Conservation (phyloP, 2,888 invertebrate species). For the Plagiodera versicolora region DNA sequence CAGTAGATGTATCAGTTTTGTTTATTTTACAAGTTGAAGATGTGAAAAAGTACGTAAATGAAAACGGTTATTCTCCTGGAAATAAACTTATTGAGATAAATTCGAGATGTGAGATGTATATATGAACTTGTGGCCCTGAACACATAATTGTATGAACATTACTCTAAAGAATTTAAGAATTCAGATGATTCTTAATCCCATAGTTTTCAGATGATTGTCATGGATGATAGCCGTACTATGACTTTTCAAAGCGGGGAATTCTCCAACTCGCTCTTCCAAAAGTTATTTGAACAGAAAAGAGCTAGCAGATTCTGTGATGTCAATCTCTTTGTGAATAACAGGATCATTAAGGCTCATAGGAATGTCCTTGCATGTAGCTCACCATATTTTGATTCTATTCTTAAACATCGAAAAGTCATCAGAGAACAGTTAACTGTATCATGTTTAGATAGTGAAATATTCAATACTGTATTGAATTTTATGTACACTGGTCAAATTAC, state of each 20-base stretch:
- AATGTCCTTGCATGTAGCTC: slow-evolving; percentile 66
- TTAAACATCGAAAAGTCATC: slow-evolving; percentile 59
- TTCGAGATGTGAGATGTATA: no score
- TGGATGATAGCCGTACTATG: slow-evolving; percentile 50
- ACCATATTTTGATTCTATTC: slow-evolving; percentile 65
- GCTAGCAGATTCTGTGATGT: slow-evolving; percentile 64
- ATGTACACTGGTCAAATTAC: slow-evolving; percentile 67
- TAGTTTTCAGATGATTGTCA: slow-evolving; percentile 43
- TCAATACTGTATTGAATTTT: slow-evolving; percentile 63
- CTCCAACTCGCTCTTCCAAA: slow-evolving; percentile 49
- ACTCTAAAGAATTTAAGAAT: neutral
- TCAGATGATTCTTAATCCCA: neutral
- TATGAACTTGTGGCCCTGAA: no score
- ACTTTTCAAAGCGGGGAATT: slow-evolving; percentile 52
- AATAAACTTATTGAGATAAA: no score
- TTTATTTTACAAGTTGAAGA: no score
- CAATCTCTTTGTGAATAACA: slow-evolving; percentile 61
- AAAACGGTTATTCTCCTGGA: no score
- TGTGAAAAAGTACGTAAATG: no score
- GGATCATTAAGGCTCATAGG: slow-evolving; percentile 62
- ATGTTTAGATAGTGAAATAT: slow-evolving; percentile 62
- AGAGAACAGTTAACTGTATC: slow-evolving; percentile 61
- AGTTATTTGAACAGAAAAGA: slow-evolving; percentile 58
- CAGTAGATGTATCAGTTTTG: no score
- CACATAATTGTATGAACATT: neutral